These are phyloP conservation scores for Belonocnema kinseyi DNA, from an alignment of 1,140 invertebrate genomes.

Conservation along the genomic window DNA sequence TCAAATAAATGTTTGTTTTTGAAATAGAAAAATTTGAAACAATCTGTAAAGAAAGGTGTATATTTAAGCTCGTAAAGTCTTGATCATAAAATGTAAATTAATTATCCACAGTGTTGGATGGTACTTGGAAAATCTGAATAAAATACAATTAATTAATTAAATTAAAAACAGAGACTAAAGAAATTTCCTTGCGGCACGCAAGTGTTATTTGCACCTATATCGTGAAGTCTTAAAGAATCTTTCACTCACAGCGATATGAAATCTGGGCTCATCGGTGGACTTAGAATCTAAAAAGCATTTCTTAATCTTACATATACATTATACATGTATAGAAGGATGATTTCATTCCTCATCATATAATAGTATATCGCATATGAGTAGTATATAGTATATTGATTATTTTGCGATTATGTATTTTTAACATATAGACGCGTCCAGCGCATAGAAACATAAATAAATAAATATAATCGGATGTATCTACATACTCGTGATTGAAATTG, in stretches of 20 bases:
- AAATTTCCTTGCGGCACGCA: too few species aligned
- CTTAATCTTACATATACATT: conserved; percentile 61
- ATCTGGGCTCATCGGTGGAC: conserved; percentile 52
- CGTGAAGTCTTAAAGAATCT: background rate
- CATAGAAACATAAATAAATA: conserved; percentile 73
- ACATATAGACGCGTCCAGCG: conserved; percentile 72
- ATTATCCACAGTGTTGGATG: too few species aligned
- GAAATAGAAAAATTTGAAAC: too few species aligned
- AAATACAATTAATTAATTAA: too few species aligned
- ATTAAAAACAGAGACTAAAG: too few species aligned
- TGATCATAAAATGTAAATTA: too few species aligned
- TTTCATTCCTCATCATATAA: conserved; percentile 38
- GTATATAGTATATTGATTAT: conserved; percentile 51
- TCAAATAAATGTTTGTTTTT: too few species aligned
- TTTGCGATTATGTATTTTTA: conserved; percentile 64
- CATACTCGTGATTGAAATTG: conserved; percentile 46
- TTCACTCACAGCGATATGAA: conserved; percentile 61
- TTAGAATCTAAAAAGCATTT: conserved; percentile 68
- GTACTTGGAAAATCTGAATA: too few species aligned
- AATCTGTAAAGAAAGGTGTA: too few species aligned
- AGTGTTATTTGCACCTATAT: too few species aligned
- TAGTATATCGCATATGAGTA: conserved; percentile 42
- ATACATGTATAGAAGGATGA: conserved; percentile 52
- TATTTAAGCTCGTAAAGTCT: too few species aligned
- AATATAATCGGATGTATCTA: conserved; percentile 70